Percentiles rank a stretch among this genome's conserved stretches.
These are phyloP conservation scores for silkworm (Bombyx mori) DNA, from an alignment of 1,140 invertebrate genomes.

Conservation along the genomic window ASM3026992v2 NC_085120.1:4056501-4057000, in stretches of 20 bases:
- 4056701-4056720: slow-evolving; percentile 11
- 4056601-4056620: slow-evolving; percentile 5
- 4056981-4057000: slow-evolving; percentile 22
- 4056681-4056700: slow-evolving; percentile 37
- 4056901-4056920: slow-evolving; percentile 57
- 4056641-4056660: slow-evolving; percentile 10
- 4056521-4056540: slow-evolving; percentile 31
- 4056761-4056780: slow-evolving; percentile 59
- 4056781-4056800: slow-evolving; percentile 40
- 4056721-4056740: slow-evolving; percentile 1
- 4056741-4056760: slow-evolving; percentile 31
- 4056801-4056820: slow-evolving; percentile 47
- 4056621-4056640: slow-evolving; percentile 10
- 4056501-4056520: too few species aligned
- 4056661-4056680: slow-evolving; percentile 27
- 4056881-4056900: slow-evolving; percentile 18
- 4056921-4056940: slow-evolving; percentile 60
- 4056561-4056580: slow-evolving; percentile 17
- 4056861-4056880: background rate
- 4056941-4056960: slow-evolving; percentile 52
- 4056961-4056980: slow-evolving; percentile 56
- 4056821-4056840: slow-evolving; percentile 26
- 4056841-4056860: background rate
- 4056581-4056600: slow-evolving; percentile 17
- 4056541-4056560: slow-evolving; percentile 41